Base-by-base conservation (phyloP, 2,797 vertebrate genomes). In the Phrynocephalus vlangalii region DNA sequence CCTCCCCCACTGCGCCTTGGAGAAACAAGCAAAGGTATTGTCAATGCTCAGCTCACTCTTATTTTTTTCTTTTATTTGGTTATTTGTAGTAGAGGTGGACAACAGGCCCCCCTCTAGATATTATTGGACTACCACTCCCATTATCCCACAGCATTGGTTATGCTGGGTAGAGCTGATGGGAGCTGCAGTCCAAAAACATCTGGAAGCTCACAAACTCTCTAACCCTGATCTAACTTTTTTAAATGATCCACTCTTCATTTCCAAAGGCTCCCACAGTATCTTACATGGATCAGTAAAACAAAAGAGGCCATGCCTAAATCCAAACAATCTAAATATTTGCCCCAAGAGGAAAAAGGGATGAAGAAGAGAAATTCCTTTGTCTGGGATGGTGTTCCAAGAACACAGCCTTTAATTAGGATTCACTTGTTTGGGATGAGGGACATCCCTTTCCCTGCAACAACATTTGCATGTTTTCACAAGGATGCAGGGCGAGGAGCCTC, bases 11-110 rank as follows among this genome's bases (percentile, higher is more conserved):
- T 75, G 24, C 52, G 1, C 52, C 52, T 26, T 13, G 11, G 30
- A 90, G 48, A 1, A 30, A 71, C 5, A 85, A 52, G 78, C 75
- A 79, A 18, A 89, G 48, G 60, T 70, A 77, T 30, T 71, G 20
- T 60, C 56, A n/a, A 30, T 24, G 22, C 20, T 38, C 33, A 63
- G 26, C 72, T 73, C 16, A 38, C 33, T 72, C 28, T 26, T 13
- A 75, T 33, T 63, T 83, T 71, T 5, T 63, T 13, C 11, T 33
- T 22, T 60, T 63, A 56, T 38, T 30, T 73, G 33, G 11, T 60
- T 63, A 56, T 38, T 30, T 73, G 33, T 26, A 26, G 38, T 75
- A 75, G 20, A 18, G 33, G n/a, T 30, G 1, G 33, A 33, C 30
- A 73, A 38, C 72, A 6, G 26, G n/a, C 1, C 1, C 68, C 68